Percentiles rank a stretch among this genome's conserved stretches.
phyloP scores from a whole-genome alignment of 2,797 vertebrate genomes.

The Spinus pinus region DNA sequence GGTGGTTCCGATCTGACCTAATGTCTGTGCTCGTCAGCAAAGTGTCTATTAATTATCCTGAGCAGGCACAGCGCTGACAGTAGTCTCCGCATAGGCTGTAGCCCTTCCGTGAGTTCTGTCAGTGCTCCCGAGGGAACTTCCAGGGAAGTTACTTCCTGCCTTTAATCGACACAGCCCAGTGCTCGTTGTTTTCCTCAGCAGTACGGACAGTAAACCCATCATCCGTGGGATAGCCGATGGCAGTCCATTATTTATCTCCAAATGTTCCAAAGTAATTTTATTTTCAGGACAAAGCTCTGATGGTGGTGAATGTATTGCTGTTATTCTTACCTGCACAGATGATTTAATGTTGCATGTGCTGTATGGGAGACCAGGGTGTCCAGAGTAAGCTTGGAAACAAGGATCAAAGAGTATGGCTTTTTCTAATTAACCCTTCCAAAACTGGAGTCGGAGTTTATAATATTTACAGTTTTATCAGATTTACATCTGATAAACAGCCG shows the following conservation, averaged over 20 bases:
- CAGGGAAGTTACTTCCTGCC: accelerated
- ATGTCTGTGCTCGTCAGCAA: no score
- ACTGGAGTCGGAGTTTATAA: neutral
- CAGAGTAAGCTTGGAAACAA: neutral
- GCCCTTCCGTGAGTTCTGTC: neutral
- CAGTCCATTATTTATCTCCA: accelerated
- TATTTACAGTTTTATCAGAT: neutral
- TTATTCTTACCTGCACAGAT: accelerated
- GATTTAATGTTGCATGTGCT: neutral
- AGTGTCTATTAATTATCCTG: accelerated
- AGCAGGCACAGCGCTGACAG: accelerated
- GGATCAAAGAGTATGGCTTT: neutral
- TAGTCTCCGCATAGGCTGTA: accelerated
- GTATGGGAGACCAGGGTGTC: neutral
- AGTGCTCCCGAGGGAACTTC: accelerated
- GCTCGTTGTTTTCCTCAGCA: accelerated
- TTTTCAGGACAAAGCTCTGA: neutral
- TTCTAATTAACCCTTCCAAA: neutral
- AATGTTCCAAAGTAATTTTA: neutral
- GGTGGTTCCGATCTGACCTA: accelerated
- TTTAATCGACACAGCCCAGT: neutral
- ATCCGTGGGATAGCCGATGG: neutral
- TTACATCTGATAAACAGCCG: neutral
- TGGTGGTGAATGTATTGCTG: neutral
- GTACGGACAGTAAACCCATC: accelerated